Percentiles rank a stretch among this genome's conserved stretches.
These are phyloP conservation scores for Loriculus beryllinus DNA, from an alignment of 2,797 vertebrate species.

Conservation along the genomic window DNA sequence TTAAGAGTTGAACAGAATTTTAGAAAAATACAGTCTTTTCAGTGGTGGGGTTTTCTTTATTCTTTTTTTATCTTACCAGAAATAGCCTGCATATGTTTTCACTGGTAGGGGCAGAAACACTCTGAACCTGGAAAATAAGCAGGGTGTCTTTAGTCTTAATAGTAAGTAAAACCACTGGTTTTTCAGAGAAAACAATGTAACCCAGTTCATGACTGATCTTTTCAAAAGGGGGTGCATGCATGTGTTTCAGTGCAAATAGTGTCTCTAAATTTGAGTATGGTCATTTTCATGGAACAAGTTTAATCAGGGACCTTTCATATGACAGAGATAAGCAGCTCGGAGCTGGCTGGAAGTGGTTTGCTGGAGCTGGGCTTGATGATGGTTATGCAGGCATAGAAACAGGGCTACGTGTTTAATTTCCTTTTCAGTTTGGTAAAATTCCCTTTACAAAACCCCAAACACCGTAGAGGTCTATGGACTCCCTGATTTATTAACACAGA, in stretches of 20 bases:
- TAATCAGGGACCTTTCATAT: neutral
- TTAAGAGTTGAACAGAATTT: constrained; percentile 4
- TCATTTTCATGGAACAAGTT: constrained; percentile 13
- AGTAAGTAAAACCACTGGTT: neutral
- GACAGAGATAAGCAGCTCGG: neutral
- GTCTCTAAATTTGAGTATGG: neutral
- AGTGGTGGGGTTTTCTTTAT: neutral
- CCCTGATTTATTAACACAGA: neutral
- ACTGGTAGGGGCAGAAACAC: neutral
- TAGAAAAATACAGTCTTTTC: neutral
- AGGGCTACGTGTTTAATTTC: neutral
- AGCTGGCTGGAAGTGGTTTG: neutral
- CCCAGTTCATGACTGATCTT: neutral
- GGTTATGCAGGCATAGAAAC: neutral
- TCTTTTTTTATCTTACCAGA: neutral
- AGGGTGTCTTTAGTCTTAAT: neutral
- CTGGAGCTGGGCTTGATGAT: neutral
- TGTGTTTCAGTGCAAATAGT: neutral
- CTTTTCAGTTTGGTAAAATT: neutral
- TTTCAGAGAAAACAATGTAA: neutral
- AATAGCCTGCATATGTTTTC: constrained; percentile 32
- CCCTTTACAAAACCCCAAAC: neutral
- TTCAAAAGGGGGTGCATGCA: neutral
- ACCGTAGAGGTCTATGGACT: neutral
- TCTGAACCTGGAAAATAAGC: neutral